These are phyloP conservation scores for Melieria picta DNA, from an alignment of 2,888 invertebrate genomes.

Conservation along the genomic window DNA sequence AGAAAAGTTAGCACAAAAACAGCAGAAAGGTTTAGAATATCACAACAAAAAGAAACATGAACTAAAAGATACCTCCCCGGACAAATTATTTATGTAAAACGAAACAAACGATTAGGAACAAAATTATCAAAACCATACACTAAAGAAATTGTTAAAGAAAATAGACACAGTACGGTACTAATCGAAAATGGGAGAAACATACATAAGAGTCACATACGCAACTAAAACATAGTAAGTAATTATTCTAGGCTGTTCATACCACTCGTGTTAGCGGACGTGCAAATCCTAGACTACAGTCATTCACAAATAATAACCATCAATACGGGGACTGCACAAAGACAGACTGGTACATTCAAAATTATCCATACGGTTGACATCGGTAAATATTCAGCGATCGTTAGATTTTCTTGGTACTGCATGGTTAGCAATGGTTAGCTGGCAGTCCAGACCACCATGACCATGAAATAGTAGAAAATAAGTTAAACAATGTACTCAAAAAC, in stretches of 20 bases:
- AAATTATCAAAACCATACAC: too few species aligned
- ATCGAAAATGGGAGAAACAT: too few species aligned
- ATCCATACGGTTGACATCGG: conserved; percentile 9
- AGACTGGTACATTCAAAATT: conserved; percentile 9
- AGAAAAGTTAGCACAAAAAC: too few species aligned
- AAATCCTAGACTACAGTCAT: conserved; percentile 18
- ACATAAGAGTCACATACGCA: neutral
- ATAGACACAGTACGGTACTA: too few species aligned
- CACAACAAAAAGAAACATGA: too few species aligned
- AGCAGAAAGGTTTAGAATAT: too few species aligned
- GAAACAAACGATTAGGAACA: too few species aligned
- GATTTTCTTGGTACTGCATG: neutral
- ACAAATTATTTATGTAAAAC: too few species aligned
- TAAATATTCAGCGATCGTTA: neutral
- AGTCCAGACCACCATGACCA: conserved; percentile 8
- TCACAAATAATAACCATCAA: neutral
- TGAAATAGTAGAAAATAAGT: conserved; percentile 3
- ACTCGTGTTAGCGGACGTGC: neutral
- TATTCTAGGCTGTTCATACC: neutral
- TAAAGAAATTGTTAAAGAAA: too few species aligned
- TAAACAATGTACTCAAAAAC: conserved; percentile 1
- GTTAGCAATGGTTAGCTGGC: conserved; percentile 4
- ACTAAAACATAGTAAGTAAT: conserved; percentile 8
- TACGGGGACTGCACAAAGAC: neutral
- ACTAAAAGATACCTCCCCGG: too few species aligned